phyloP scores from a whole-genome alignment of 2,888 invertebrate genomes.

The Drosophila birchii region DNA sequence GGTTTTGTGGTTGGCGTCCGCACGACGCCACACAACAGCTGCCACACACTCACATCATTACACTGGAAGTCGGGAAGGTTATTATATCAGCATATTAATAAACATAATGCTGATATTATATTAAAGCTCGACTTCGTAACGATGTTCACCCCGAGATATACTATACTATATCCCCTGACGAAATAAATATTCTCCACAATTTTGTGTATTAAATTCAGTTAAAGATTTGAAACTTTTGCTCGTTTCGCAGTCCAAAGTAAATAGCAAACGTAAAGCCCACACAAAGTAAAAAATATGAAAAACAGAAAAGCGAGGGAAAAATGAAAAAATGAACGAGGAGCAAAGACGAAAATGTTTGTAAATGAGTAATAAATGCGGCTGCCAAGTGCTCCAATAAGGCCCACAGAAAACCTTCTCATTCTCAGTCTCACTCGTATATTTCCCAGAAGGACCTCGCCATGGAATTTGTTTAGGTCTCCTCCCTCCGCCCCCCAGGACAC shows the following conservation, averaged over 20 bases:
- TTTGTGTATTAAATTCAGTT: slow-evolving; percentile 69
- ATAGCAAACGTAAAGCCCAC: slow-evolving; percentile 54
- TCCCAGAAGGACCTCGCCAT: slow-evolving; percentile 2
- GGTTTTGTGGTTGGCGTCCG: slow-evolving; percentile 24
- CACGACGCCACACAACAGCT: slow-evolving; percentile 33
- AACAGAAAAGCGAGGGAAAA: slow-evolving; percentile 22
- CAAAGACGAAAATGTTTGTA: slow-evolving; percentile 58
- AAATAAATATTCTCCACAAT: slow-evolving; percentile 44
- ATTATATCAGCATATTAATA: slow-evolving; percentile 62
- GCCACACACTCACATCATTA: slow-evolving; percentile 12
- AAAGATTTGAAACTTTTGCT: slow-evolving; percentile 68
- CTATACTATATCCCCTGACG: neutral
- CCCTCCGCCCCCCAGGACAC: slow-evolving; percentile 5
- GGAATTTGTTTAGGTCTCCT: slow-evolving; percentile 1
- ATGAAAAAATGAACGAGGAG: slow-evolving; percentile 4
- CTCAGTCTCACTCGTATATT: slow-evolving; percentile 12
- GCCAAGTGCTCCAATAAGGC: slow-evolving; percentile 33
- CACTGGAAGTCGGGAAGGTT: slow-evolving; percentile 26
- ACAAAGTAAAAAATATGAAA: slow-evolving; percentile 9
- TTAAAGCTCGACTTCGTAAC: slow-evolving; percentile 14
- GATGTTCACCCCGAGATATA: slow-evolving; percentile 1
- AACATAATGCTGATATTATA: slow-evolving; percentile 66
- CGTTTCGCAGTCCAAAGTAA: slow-evolving; percentile 67
- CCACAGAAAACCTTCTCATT: slow-evolving; percentile 2
- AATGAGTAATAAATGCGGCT: slow-evolving; percentile 74